Evolutionary conservation across 92 coral and sea anemone genomes (phyloP), one percentile per base, ranked within the genome.

Genomic region (Bergia sp.): DNA sequence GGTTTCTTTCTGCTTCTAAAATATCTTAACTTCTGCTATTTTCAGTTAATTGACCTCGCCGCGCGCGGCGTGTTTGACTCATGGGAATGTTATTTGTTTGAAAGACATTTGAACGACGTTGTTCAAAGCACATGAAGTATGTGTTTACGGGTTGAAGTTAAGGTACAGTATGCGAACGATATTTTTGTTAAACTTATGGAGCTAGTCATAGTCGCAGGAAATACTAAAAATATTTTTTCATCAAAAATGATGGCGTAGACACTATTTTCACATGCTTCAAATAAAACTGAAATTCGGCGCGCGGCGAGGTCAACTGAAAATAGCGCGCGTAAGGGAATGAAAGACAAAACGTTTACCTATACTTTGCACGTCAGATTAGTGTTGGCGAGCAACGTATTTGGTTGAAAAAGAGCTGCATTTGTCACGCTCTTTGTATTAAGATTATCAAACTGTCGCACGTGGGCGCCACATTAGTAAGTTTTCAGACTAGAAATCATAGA

Each of bases 361-460:
- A 74, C 78, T 74, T 74, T 74, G 78, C 78, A 74, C 78, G 23
- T 74, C 78, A 39, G 78, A 74, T 74, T 74, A 61, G 69, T 61
- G 69, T 61, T 61, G 69, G 69, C 69, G 69, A 61, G 69, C 69
- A 61, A 61, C 69, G 69, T 61, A 61, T 61, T 61, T 61, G 69
- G 69, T 61, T 61, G 69, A 61, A 61, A 61, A 61, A 61, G 69
- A 61, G 69, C 69, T 61, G 69, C 69, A 61, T 61, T 61, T 61
- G 69, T 61, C n/a, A n/a, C n/a, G n/a, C n/a, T n/a, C n/a, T n/a
- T 61, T 61, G 69, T 61, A 61, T 61, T 61, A 61, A 61, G 69
- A 61, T 61, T 61, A 2, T 2, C 69, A 2, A 61, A 12, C 78
- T 73, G 78, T 73, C 78, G 78, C 78, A 73, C 78, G 78, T 73